phyloP scores from a whole-genome alignment of 2,113 vertebrate genomes.

The Lasiurus borealis region DNA sequence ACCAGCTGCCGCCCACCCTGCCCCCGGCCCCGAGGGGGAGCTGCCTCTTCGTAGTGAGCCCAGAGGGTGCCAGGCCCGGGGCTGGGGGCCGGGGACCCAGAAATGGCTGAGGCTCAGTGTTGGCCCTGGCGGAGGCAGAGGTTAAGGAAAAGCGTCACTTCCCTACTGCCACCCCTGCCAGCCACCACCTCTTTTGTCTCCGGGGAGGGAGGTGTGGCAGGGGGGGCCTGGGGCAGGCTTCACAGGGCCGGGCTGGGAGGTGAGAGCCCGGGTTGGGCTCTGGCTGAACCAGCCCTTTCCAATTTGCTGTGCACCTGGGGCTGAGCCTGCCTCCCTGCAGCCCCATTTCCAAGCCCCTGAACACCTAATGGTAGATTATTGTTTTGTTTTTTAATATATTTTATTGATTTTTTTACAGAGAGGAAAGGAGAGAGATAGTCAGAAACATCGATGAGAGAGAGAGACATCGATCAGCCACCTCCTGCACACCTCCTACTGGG shows the following conservation, averaged over 20 bases:
- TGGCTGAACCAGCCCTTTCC: neutral
- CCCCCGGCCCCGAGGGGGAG: neutral
- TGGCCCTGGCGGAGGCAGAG: neutral
- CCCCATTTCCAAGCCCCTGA: neutral
- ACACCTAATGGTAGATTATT: neutral
- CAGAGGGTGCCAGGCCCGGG: neutral
- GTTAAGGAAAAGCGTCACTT: neutral
- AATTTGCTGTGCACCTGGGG: conserved; percentile 22
- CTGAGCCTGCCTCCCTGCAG: conserved; percentile 68
- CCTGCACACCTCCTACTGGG: no score
- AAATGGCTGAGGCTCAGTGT: neutral
- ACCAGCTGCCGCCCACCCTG: neutral
- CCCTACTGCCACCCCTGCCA: neutral
- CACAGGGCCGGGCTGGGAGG: neutral
- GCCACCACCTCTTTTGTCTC: neutral
- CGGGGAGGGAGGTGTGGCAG: no score
- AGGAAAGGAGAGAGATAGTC: no score
- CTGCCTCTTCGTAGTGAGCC: neutral
- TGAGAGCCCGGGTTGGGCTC: neutral
- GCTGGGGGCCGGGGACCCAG: neutral
- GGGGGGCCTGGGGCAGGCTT: neutral
- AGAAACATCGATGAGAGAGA: no score
- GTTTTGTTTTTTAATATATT: neutral
- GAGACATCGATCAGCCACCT: no score
- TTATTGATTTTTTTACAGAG: no score